A percentile compares a stretch with the other conserved stretches of the same genome.
phyloP scores from a whole-genome alignment of 2,797 vertebrate genomes.

The Channa striata region DNA sequence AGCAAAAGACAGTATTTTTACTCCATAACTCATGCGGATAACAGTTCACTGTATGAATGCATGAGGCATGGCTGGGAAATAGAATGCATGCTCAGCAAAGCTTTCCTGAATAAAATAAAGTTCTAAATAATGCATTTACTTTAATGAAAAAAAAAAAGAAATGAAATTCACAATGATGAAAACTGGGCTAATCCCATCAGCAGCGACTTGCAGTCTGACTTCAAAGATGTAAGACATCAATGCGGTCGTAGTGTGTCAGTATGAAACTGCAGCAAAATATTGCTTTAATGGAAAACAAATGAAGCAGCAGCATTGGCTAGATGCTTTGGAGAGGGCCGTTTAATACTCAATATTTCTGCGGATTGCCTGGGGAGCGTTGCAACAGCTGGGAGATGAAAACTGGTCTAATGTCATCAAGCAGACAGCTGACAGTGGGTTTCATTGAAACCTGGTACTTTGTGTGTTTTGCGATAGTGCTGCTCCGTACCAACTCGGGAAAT shows the following conservation, averaged over 20 bases:
- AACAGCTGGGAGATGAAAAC: conserved; percentile 55
- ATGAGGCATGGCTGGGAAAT: not conserved
- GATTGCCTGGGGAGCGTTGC: conserved; percentile 29
- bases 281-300: conserved; percentile 59
- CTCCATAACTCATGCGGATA: not conserved
- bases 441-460: conserved; percentile 15
- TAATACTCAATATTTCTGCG: conserved; percentile 43
- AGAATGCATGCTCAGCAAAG: conserved; percentile 47
- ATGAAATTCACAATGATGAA: conserved; percentile 58
- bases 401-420: conserved; percentile 32
- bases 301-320: conserved; percentile 15
- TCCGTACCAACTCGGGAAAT: not conserved
- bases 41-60: conserved; percentile 14
- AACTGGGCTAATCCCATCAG: conserved; percentile 56
- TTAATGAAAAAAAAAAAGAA: conserved; percentile 52
- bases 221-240: conserved; percentile 57
- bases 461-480: not conserved
- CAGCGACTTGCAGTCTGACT: conserved; percentile 38
- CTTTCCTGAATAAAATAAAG: conserved; percentile 36
- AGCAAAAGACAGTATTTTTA: not conserved
- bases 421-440: conserved; percentile 7
- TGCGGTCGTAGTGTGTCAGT: conserved; percentile 32
- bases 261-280: conserved; percentile 40
- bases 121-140: conserved; percentile 58
- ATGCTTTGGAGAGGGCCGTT: conserved; percentile 1